Conservation (phyloP, 2,113 vertebrate genomes). For the Cromileptes altivelis region DNA sequence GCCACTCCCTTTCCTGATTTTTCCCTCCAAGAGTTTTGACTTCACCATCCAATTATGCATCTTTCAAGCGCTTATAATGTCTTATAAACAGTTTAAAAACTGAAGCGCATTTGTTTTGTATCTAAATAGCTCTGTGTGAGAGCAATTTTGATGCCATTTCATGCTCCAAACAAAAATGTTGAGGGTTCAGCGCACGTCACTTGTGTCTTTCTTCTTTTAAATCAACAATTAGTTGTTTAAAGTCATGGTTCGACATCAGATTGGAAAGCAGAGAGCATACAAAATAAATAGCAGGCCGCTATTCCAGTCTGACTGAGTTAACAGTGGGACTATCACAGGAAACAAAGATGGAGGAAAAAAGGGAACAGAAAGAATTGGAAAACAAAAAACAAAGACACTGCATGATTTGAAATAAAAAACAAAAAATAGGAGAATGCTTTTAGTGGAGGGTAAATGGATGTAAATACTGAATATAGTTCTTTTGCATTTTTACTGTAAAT, state of each 20-base stretch:
- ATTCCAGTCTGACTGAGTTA: conserved; percentile 7
- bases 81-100: conserved; percentile 5
- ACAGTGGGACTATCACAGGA: not conserved
- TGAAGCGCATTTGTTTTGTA: conserved; percentile 10
- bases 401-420: not conserved
- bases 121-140: conserved; percentile 31
- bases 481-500: not conserved
- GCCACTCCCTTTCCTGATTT: not conserved
- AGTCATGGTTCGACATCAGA: conserved; percentile 31
- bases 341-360: not conserved
- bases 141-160: conserved; percentile 39
- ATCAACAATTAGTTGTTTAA: conserved; percentile 38
- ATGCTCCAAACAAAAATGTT: conserved; percentile 26
- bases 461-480: not conserved
- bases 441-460: not conserved
- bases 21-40: conserved; percentile 6
- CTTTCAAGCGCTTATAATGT: conserved; percentile 16
- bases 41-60: conserved; percentile 32
- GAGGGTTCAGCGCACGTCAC: not conserved
- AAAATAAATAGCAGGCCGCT: not conserved
- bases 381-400: conserved; percentile 5
- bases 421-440: not conserved
- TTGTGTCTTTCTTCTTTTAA: not conserved
- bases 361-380: not conserved
- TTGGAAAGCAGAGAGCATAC: conserved; percentile 3